These are phyloP conservation scores for Decapterus maruadsi DNA, from an alignment of 2,797 vertebrate genomes.

Conservation along the genomic window DNA sequence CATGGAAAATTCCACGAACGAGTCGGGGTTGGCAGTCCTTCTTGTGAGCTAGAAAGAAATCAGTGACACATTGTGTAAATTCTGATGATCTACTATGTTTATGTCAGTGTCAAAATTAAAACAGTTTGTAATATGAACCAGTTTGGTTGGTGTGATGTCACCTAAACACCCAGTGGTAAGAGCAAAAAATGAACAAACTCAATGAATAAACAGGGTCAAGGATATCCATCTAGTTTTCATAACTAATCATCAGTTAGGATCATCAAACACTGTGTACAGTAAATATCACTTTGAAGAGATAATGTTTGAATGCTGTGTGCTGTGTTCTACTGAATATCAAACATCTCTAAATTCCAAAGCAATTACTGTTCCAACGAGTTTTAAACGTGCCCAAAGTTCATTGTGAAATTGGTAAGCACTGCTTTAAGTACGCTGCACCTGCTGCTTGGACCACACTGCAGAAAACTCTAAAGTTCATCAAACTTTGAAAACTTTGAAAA, in stretches of 20 bases:
- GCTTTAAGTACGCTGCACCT: too few species aligned
- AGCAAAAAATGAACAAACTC: neutral
- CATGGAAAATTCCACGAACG: conserved; percentile 90
- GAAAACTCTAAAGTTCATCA: too few species aligned
- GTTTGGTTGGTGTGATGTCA: neutral
- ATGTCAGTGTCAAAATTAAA: neutral
- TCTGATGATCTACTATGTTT: neutral
- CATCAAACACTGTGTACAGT: neutral
- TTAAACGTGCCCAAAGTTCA: too few species aligned
- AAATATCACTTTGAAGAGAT: neutral
- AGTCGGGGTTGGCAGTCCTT: conserved; percentile 85
- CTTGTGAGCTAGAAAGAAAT: conserved; percentile 81
- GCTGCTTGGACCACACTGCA: too few species aligned
- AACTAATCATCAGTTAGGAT: neutral
- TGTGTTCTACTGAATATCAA: neutral
- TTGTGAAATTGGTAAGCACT: too few species aligned
- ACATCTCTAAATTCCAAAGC: too few species aligned
- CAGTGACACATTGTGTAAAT: neutral
- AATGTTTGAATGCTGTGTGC: neutral
- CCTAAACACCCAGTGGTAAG: too few species aligned
- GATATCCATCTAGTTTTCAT: neutral
- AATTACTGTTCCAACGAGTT: too few species aligned
- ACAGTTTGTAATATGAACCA: neutral
- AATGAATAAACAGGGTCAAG: neutral
- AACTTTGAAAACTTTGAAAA: too few species aligned